A percentile compares a stretch with the other conserved stretches of the same genome.
phyloP scores from a whole-genome alignment of 2,888 invertebrate genomes.

The Aphrophora alni region DNA sequence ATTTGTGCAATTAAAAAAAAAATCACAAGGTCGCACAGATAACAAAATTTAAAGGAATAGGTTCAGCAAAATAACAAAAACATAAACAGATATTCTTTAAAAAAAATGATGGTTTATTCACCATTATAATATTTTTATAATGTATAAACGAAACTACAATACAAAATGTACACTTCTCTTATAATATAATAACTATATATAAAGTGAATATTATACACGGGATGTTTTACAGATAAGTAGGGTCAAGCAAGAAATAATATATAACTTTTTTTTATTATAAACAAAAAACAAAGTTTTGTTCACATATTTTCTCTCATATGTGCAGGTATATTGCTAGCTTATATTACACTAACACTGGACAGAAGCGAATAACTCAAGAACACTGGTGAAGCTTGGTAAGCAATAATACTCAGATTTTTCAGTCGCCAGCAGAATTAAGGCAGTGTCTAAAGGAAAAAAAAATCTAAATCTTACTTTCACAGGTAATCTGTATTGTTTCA shows the following conservation, averaged over 20 bases:
- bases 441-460: conserved; percentile 19
- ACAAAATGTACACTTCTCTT: conserved; percentile 76
- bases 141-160: conserved; percentile 68
- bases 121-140: conserved; percentile 70
- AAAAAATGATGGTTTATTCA: conserved; percentile 51
- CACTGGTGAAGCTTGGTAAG: not conserved
- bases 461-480: too few species aligned
- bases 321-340: conserved; percentile 39
- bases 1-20: too few species aligned
- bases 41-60: too few species aligned
- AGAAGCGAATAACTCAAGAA: conserved; percentile 31
- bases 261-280: conserved; percentile 36
- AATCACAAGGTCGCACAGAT: too few species aligned
- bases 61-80: too few species aligned
- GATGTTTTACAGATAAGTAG: conserved; percentile 51
- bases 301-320: conserved; percentile 16
- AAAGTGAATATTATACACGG: conserved; percentile 62
- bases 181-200: conserved; percentile 62
- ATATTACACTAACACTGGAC: conserved; percentile 36
- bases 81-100: not conserved
- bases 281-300: not conserved
- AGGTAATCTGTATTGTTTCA: too few species aligned
- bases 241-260: conserved; percentile 40
- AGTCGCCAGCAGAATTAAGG: conserved; percentile 25
- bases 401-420: not conserved